Conservation (phyloP, 1,140 invertebrate genomes). For the Fopius arisanus region DNA sequence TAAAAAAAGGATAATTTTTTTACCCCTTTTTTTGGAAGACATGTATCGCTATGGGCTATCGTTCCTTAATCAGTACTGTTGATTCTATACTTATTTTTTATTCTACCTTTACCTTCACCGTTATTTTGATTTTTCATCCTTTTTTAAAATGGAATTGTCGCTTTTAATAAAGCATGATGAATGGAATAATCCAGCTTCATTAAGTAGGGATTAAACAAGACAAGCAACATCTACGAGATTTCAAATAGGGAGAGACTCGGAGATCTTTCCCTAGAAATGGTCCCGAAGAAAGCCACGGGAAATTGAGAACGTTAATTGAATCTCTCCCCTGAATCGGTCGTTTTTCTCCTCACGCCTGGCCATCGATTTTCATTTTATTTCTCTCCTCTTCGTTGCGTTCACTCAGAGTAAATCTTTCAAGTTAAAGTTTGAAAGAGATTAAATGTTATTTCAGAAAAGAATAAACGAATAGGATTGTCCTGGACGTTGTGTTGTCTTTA, state of each 20-base stretch:
- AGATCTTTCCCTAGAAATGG: background rate
- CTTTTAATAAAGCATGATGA: slow-evolving; percentile 28
- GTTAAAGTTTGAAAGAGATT: slow-evolving; percentile 2
- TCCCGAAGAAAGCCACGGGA: slow-evolving; percentile 13
- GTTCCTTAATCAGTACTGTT: slow-evolving; percentile 39
- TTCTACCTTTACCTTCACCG: no score
- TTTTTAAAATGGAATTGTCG: background rate
- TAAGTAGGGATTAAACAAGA: slow-evolving; percentile 16
- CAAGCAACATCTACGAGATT: slow-evolving; percentile 24
- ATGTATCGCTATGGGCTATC: slow-evolving; percentile 17
- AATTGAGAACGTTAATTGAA: slow-evolving; percentile 9
- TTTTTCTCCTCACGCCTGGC: background rate
- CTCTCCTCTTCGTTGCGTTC: background rate
- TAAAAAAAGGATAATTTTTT: no score
- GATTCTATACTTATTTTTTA: no score
- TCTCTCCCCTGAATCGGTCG: background rate
- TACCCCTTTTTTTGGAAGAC: background rate
- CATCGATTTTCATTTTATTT: slow-evolving; percentile 12
- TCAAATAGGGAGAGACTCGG: slow-evolving; percentile 28
- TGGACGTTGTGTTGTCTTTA: background rate
- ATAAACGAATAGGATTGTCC: background rate
- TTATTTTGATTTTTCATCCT: background rate
- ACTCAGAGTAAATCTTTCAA: background rate
- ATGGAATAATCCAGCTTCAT: slow-evolving; percentile 27
- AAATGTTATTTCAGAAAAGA: slow-evolving; percentile 7